Percentiles rank a stretch among this genome's conserved stretches.
These are phyloP conservation scores for Hipposideros armiger DNA, from an alignment of 2,113 vertebrate genomes.

Conservation along the genomic window DNA sequence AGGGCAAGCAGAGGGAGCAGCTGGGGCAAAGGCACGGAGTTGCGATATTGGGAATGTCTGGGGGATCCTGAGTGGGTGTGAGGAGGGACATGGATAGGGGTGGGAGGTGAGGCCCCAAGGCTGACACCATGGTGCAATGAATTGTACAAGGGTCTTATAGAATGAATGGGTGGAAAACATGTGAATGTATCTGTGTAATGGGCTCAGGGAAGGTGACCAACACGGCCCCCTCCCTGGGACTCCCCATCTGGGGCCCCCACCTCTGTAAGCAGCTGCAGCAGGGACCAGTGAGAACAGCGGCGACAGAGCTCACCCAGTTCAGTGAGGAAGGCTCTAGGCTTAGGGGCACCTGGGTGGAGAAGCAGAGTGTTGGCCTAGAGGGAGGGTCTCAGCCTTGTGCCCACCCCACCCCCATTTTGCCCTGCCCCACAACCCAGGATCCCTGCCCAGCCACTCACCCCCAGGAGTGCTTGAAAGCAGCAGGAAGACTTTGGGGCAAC, in stretches of 20 bases:
- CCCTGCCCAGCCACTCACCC: constrained; percentile 48
- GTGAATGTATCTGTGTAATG: not conserved
- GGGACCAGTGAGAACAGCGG: constrained; percentile 8
- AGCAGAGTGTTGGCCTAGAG: not conserved
- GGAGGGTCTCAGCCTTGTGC: not conserved
- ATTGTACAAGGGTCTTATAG: not conserved
- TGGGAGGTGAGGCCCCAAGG: accelerated
- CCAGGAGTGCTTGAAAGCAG: not conserved
- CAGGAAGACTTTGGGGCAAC: constrained; percentile 74
- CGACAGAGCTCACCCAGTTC: constrained; percentile 46
- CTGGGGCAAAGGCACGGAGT: not conserved
- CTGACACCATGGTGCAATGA: not conserved
- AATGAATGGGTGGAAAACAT: not conserved
- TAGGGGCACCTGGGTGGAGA: not conserved
- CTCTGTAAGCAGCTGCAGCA: constrained; percentile 74
- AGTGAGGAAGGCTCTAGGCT: constrained; percentile 19
- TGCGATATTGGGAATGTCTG: not conserved
- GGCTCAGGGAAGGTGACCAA: not conserved
- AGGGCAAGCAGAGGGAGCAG: not conserved
- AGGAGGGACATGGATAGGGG: not conserved
- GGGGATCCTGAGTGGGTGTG: not conserved
- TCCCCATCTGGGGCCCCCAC: not conserved
- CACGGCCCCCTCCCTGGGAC: not conserved
- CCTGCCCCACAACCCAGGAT: accelerated
- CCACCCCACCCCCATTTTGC: not conserved